Base-by-base conservation (phyloP, 2,888 invertebrate genomes). In the Deilephila elpenor region DNA sequence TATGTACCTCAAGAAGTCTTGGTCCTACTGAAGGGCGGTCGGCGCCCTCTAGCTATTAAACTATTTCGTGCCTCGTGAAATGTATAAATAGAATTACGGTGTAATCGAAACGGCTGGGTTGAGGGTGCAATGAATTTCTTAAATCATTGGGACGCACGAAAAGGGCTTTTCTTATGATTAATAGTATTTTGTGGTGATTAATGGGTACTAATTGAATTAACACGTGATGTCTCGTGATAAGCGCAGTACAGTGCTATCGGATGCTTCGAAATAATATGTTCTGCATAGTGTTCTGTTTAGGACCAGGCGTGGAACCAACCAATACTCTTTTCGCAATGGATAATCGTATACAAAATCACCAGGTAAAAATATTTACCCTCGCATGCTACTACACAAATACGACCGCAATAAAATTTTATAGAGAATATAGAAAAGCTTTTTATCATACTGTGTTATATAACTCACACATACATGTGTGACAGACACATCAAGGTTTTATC, bases 61-160 rank as follows among this genome's bases (percentile, higher is more conserved):
- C 51, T 67, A 67, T 51, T 67, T 67, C 25, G 67, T 67, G 51
- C 44, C 20, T 14, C 25, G 67, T 51, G 44, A 67, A 51, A 67
- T 44, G 25, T 44, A 25, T 51, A 44, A 67, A 67, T 34, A 34
- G 62, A 44, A 67, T 51, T 56, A 5, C 19, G 34, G n/a, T 17
- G 25, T 67, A 29, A 29, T 37, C 44, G 51, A 44, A 51, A 17
- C 14, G 7, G 44, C 44, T 64, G 3, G 14, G 5, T 25, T 3
- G n/a, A 56, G 6, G 19, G 67, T 51, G 44, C 25, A 67, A 44
- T 67, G 44, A 51, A 17, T 51, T 51, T 25, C 20, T 62, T 62
- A 44, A 51, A 44, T 14, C 17, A 44, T 44, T 6, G 20, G 7
- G 19, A 14, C 17, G 56, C 56, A n/a, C n/a, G n/a, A 56, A 56